A percentile compares a stretch with the other conserved stretches of the same genome.
Conservation (phyloP, 1,140 invertebrate genomes). For the Tachypleus tridentatus region DNA sequence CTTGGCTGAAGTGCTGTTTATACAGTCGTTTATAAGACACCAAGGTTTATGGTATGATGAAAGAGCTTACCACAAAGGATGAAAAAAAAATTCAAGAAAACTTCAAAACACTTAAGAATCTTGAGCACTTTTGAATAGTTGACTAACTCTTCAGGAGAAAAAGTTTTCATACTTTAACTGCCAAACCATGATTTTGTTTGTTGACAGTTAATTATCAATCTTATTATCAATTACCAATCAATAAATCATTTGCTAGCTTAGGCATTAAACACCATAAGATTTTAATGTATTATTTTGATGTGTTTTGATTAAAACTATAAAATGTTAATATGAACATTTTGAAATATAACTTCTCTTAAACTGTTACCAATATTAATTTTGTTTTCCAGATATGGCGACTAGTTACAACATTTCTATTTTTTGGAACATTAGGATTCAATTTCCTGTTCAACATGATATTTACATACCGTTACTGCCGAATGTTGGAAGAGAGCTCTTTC, state of each 20-base stretch:
- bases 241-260: not conserved
- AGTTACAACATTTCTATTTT: conserved; percentile 94
- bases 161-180: too few relatives aligned
- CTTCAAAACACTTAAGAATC: too few relatives aligned
- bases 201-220: too few relatives aligned
- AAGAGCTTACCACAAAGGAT: too few relatives aligned
- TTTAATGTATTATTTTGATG: not conserved
- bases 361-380: not conserved
- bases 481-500: conserved; percentile 98
- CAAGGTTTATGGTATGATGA: too few relatives aligned
- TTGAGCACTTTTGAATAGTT: too few relatives aligned
- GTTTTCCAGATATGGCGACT: conserved; percentile 74
- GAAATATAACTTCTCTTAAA: not conserved
- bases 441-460: conserved; percentile 99
- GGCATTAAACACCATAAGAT: not conserved
- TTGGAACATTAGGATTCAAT: conserved; percentile 96
- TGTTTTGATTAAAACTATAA: not conserved
- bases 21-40: too few relatives aligned
- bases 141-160: too few relatives aligned
- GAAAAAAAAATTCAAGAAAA: too few relatives aligned
- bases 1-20: too few relatives aligned
- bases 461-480: conserved; percentile 95
- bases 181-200: too few relatives aligned
- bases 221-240: not conserved
- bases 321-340: not conserved